phyloP scores from a whole-genome alignment of 1,140 invertebrate genomes.

The Pteromalus puparum region DNA sequence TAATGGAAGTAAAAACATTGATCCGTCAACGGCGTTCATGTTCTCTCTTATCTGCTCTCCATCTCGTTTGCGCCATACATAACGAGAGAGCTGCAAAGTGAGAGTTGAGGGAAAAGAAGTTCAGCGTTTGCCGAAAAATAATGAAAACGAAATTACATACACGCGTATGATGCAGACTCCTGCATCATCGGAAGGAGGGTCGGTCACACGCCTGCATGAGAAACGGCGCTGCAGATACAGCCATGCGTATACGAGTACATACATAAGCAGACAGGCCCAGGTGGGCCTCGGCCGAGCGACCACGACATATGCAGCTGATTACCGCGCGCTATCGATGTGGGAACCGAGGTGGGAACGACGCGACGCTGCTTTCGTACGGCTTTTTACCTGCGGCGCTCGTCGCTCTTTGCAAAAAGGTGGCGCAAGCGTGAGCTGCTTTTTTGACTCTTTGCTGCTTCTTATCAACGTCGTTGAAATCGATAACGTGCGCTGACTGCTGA shows the following conservation, averaged over 20 bases:
- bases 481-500: too few relatives aligned
- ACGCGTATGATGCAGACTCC: slow-evolving; percentile 7
- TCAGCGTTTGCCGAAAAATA: slow-evolving; percentile 50
- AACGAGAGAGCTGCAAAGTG: background rate
- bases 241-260: background rate
- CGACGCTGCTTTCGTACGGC: slow-evolving; percentile 48
- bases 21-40: too few relatives aligned
- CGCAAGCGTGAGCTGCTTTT: background rate
- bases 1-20: too few relatives aligned
- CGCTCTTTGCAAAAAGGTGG: background rate
- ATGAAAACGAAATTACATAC: slow-evolving; percentile 61
- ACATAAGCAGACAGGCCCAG: slow-evolving; percentile 58
- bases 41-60: too few relatives aligned
- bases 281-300: slow-evolving; percentile 61
- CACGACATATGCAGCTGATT: slow-evolving; percentile 70
- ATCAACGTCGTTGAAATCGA: too few relatives aligned
- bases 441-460: background rate
- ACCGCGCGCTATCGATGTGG: slow-evolving; percentile 67
- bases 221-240: slow-evolving; percentile 59
- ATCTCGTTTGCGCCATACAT: too few relatives aligned
- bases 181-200: slow-evolving; percentile 54
- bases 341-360: too few relatives aligned
- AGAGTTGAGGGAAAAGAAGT: background rate
- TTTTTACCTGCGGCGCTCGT: background rate
- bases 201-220: slow-evolving; percentile 60